A percentile compares a stretch with the other conserved stretches of the same genome.
phyloP scores from a whole-genome alignment of 2,888 invertebrate genomes.

The Aproaerema taeniolella region DNA sequence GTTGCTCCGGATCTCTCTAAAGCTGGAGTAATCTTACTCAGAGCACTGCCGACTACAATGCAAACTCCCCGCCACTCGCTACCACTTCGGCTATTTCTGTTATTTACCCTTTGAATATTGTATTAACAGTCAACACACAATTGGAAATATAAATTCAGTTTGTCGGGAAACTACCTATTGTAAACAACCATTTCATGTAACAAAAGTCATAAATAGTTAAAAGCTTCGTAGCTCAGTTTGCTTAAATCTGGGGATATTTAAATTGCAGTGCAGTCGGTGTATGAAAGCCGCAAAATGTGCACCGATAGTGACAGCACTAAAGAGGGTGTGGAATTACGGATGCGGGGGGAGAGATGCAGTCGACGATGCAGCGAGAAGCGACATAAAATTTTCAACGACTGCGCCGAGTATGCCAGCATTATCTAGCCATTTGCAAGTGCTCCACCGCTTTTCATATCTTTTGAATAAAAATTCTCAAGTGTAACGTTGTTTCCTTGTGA shows the following conservation, averaged over 20 bases:
- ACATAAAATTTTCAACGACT: constrained; percentile 73
- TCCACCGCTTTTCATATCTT: constrained; percentile 59
- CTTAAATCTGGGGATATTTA: no score
- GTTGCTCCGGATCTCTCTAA: constrained; percentile 42
- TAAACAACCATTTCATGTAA: no score
- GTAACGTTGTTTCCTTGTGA: constrained; percentile 40
- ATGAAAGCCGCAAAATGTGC: constrained; percentile 27
- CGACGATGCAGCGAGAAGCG: constrained; percentile 61
- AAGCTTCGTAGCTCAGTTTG: no score
- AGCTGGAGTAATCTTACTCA: constrained; percentile 44
- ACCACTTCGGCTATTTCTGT: constrained; percentile 5
- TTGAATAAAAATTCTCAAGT: constrained; percentile 60
- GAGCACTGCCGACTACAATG: constrained; percentile 33
- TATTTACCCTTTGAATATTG: no score
- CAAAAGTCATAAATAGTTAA: no score
- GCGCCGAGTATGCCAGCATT: constrained; percentile 65
- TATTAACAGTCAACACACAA: no score
- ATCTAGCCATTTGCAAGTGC: constrained; percentile 69
- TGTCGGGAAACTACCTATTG: no score
- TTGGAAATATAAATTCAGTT: no score
- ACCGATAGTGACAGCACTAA: constrained; percentile 33
- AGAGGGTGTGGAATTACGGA: constrained; percentile 44
- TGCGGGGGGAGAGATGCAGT: constrained; percentile 43
- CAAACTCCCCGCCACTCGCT: constrained; percentile 23
- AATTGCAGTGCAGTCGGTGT: constrained; percentile 9